Evolutionary conservation across 2,888 invertebrate species (phyloP).

Genomic region (Synanthedon myopaeformis): DNA sequence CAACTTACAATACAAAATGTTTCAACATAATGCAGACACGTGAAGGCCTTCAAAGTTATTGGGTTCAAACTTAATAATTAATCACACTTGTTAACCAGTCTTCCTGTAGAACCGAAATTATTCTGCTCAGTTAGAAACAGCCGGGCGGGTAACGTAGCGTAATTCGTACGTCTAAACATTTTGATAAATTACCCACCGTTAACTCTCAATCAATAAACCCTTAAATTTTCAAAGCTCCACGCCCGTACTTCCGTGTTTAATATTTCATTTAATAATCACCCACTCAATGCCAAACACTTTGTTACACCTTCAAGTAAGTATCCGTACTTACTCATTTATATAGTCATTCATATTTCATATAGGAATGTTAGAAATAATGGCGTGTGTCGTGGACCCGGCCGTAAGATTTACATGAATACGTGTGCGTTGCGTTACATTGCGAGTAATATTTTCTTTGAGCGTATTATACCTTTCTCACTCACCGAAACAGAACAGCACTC

Average conservation of each 20-base stretch:
- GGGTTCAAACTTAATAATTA: slow-evolving; percentile 23
- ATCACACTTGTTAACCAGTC: slow-evolving; percentile 18
- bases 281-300: background rate
- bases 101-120: slow-evolving; percentile 16
- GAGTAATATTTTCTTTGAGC: no score
- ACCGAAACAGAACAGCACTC: no score
- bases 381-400: background rate
- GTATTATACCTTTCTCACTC: background rate
- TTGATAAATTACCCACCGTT: slow-evolving; percentile 26
- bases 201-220: slow-evolving; percentile 8
- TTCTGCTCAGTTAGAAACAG: slow-evolving; percentile 28
- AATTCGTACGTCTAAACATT: slow-evolving; percentile 24
- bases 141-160: slow-evolving; percentile 17
- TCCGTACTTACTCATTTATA: slow-evolving; percentile 7
- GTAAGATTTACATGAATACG: no score
- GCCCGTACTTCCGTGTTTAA: slow-evolving; percentile 6
- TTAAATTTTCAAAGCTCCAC: slow-evolving; percentile 7
- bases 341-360: background rate
- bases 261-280: background rate
- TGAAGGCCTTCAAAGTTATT: slow-evolving; percentile 1
- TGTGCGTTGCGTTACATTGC: no score
- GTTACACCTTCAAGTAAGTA: slow-evolving; percentile 6
- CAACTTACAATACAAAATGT: no score
- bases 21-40: background rate
- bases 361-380: background rate